Evolutionary conservation across 2,797 vertebrate genomes (phyloP), one percentile per base, ranked within the genome.

Genomic region (Rhyacichthys aspro): DNA sequence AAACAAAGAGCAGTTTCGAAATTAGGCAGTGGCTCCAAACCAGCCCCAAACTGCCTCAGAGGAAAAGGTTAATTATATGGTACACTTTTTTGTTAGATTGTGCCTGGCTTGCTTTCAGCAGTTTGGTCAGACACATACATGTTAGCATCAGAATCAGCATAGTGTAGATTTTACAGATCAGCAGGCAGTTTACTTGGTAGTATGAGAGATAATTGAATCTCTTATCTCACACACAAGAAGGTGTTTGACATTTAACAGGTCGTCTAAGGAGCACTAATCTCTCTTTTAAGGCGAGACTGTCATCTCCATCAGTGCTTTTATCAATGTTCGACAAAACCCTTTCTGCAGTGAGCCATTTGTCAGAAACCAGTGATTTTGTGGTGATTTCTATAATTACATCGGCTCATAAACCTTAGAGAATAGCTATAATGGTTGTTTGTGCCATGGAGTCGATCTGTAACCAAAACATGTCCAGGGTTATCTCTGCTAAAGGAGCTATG

Each of bases 241-340:
- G 76, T 79, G 81, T 88, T 82, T 90, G 87, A 86, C 86, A 84
- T 89, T 88, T 87, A 88, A 79, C 76, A 83, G 69, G 64, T 62
- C 73, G 75, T 58, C 61, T 70, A 55, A 78, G 71, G 62, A 78
- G 67, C 53, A 44, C 32, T 11, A 36, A 48, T 81, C 33, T 46
- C 37, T 53, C 17, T 53, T 67, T 53, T 71, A 19, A 61, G 43
- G 47, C 69, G 59, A 48, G 44, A 15, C 43, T 68, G 45, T 63
- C 28, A 17, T 63, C 55, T 63, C 34, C 36, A n/a, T n/a, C 23
- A 28, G 23, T 28, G 4, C 50, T 41, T 53, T 53, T 41, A 16
- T 53, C 50, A 53, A 11, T 53, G 50, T 39, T 53, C 23, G 36
- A 68, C 71, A 76, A 63, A 78, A 73, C 66, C 66, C 3, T 71